Percentiles rank a stretch among this genome's conserved stretches.
Evolutionary conservation across 2,797 vertebrate genomes (phyloP).

Genomic region (Molossus molossus): DNA sequence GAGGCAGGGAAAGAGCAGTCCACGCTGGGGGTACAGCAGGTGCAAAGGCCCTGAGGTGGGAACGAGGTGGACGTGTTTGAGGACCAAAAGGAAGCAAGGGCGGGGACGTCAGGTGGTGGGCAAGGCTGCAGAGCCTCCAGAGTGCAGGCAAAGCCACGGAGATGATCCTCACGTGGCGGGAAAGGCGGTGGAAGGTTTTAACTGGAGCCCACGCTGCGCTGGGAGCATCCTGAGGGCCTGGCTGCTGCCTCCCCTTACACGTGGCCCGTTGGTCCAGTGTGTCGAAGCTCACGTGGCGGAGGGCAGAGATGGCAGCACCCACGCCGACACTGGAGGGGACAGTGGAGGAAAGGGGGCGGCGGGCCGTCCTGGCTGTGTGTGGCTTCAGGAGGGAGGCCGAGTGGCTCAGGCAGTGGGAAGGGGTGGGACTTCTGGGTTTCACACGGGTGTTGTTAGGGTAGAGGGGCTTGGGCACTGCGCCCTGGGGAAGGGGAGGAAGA

Average conservation of each 20-base stretch:
- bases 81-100: neutral
- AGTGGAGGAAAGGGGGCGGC: neutral
- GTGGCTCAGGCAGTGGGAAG: neutral
- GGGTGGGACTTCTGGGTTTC: neutral
- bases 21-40: no score
- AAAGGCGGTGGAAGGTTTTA: neutral
- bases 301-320: neutral
- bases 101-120: no score
- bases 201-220: neutral
- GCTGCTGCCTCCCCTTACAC: neutral
- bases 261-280: neutral
- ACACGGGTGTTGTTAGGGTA: no score
- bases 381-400: neutral
- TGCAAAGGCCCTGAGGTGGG: no score
- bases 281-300: neutral
- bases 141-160: no score
- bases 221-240: neutral
- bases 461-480: fast-evolving
- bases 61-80: neutral
- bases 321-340: neutral
- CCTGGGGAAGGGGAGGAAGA: neutral
- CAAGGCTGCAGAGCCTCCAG: no score
- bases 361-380: neutral
- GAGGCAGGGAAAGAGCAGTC: neutral
- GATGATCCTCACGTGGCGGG: no score